A percentile compares a stretch with the other conserved stretches of the same genome.
Evolutionary conservation across 2,797 vertebrate species (phyloP).

Genomic region (Enteromius argenteus): DNA sequence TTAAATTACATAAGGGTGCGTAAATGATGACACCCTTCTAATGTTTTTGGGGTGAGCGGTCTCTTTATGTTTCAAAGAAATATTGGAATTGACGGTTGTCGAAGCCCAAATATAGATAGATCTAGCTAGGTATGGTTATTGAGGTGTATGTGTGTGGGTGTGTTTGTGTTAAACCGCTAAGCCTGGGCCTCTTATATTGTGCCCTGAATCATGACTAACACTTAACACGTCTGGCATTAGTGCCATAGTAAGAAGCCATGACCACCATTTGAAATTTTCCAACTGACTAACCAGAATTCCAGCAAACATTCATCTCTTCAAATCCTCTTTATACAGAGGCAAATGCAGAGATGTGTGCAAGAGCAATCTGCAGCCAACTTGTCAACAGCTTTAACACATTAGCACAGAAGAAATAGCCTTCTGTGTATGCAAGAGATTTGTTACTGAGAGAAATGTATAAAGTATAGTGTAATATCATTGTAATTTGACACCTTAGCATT

Average conservation of each 20-base stretch:
- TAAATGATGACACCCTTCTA: neutral
- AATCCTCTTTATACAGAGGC: constrained; percentile 54
- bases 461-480: neutral
- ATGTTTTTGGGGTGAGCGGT: neutral
- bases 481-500: constrained; percentile 2
- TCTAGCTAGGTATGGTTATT: neutral
- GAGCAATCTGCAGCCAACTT: constrained; percentile 26
- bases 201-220: constrained; percentile 51
- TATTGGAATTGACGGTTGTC: neutral
- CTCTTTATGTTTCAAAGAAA: neutral
- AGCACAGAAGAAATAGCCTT: constrained; percentile 34
- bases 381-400: constrained; percentile 52
- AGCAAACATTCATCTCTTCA: constrained; percentile 41
- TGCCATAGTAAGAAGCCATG: constrained; percentile 54
- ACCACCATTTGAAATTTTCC: constrained; percentile 53
- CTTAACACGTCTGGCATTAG: constrained; percentile 44
- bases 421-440: constrained; percentile 24
- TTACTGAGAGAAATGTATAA: constrained; percentile 22
- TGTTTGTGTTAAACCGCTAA: neutral
- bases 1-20: neutral
- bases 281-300: constrained; percentile 53
- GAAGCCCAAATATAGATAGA: neutral
- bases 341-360: constrained; percentile 45
- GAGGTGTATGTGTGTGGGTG: neutral
- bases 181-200: constrained; percentile 38